phyloP scores from a whole-genome alignment of 2,113 vertebrate genomes.

The Corythornis vintsioides region DNA sequence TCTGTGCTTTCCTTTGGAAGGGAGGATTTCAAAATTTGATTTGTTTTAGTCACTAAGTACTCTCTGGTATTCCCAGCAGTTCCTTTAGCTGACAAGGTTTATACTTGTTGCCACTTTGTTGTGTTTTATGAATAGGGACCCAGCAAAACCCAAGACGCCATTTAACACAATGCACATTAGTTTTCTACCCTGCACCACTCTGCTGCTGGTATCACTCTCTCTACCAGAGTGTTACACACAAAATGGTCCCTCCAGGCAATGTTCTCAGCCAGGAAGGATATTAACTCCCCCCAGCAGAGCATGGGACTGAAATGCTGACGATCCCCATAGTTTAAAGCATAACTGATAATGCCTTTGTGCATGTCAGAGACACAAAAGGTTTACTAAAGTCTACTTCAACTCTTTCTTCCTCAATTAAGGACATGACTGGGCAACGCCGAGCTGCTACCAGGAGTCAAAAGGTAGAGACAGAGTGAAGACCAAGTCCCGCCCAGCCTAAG shows the following conservation, averaged over 20 bases:
- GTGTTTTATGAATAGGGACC: constrained; percentile 38
- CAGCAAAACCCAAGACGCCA: not conserved
- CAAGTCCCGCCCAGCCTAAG: rapidly evolving
- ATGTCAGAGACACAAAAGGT: not conserved
- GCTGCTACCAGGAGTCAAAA: not conserved
- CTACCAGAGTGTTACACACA: not conserved
- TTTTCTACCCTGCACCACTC: not conserved
- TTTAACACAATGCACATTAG: not conserved
- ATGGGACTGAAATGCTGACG: not conserved
- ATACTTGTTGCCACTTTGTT: constrained; percentile 28
- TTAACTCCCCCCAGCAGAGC: not conserved
- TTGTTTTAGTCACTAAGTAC: constrained; percentile 46
- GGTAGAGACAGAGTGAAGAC: not conserved
- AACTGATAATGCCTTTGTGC: not conserved
- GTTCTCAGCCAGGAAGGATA: not conserved
- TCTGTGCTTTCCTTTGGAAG: not conserved
- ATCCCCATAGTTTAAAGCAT: not conserved
- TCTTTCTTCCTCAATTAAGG: not conserved
- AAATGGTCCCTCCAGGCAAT: constrained; percentile 17
- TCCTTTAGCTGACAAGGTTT: constrained; percentile 45
- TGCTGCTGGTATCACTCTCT: not conserved
- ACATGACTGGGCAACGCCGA: not conserved
- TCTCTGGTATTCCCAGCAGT: constrained; percentile 44
- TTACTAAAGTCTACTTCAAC: not conserved
- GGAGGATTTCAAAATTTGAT: constrained; percentile 55